Evolutionary conservation across 2,888 invertebrate genomes (phyloP), one percentile per base, ranked within the genome.

Genomic region (Conops quadrifasciatus): DNA sequence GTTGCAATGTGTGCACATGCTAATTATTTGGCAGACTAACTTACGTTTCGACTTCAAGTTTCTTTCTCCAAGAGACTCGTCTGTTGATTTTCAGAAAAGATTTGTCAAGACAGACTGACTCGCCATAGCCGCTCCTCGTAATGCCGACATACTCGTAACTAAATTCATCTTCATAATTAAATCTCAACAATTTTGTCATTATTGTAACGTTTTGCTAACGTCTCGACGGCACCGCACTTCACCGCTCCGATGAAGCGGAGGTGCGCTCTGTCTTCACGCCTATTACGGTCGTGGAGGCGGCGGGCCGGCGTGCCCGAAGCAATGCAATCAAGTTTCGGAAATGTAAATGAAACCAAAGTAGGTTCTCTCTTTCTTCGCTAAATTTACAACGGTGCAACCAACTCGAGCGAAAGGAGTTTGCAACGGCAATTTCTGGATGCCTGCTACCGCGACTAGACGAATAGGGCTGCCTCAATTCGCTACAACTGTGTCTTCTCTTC

Each of bases 381-480:
- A 45, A 26, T 16, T 16, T 19, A 43, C 19, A 21, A 53, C 56
- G 21, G 21, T 30, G 9, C 21, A 53, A 19, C 26, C 63, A 4
- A 51, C 26, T 65, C 26, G 4, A 36, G 26, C 51, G 28, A 15
- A 26, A 49, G 56, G 16, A 26, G 30, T 59, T 63, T 24, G 21
- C 13, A 43, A 13, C 56, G n/a, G 28, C 67, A 58, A 4, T 21
- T 67, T n/a, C 60, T 79, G 79, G 24, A 68, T 73, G 74, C 79
- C 79, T 77, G 78, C 68, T 78, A 73, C 56, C 51, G 74, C 71
- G 72, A 75, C 77, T 77, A 77, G 77, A 75, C 78, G 78, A 78
- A 79, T 80, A 78, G 77, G 78, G 78, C 79, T 80, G 78, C 79
- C 79, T 80, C 79, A 79, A 79, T 77, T 72, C 75, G 72, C 43